Conservation (phyloP, 2,113 vertebrate genomes). For the Oryzias melastigma region DNA sequence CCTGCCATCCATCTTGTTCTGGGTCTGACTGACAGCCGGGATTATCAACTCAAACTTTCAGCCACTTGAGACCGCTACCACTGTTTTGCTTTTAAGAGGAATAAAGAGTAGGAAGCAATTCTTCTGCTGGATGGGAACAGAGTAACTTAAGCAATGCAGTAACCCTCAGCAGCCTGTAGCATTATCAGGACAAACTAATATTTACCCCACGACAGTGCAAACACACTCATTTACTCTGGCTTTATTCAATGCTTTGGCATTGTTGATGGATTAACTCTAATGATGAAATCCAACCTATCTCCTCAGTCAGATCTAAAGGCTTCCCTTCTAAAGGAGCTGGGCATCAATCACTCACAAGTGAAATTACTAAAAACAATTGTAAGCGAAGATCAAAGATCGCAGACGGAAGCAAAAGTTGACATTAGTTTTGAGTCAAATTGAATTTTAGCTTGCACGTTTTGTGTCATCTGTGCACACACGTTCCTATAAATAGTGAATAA, state of each 20-base stretch:
- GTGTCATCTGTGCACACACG: conserved; percentile 43
- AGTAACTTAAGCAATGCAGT: conserved; percentile 69
- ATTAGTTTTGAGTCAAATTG: not conserved
- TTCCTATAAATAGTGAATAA: conserved; percentile 51
- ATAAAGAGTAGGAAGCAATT: conserved; percentile 66
- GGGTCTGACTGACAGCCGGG: conserved; percentile 61
- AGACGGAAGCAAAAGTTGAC: conserved; percentile 9
- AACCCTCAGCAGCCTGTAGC: conserved; percentile 54
- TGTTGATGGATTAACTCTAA: conserved; percentile 75
- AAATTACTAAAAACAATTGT: conserved; percentile 26
- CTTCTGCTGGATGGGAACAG: conserved; percentile 42
- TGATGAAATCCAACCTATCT: conserved; percentile 64
- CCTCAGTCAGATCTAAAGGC: conserved; percentile 52
- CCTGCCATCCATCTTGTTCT: conserved; percentile 68
- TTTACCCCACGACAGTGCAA: conserved; percentile 67
- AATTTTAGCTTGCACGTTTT: conserved; percentile 24
- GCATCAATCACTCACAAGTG: conserved; percentile 48
- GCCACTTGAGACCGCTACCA: conserved; percentile 75
- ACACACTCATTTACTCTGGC: conserved; percentile 61
- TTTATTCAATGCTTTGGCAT: conserved; percentile 58
- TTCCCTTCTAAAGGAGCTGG: conserved; percentile 31
- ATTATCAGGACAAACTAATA: conserved; percentile 78
- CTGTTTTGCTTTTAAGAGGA: conserved; percentile 71
- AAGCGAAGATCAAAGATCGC: not conserved
- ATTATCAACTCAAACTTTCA: conserved; percentile 74